Base-by-base conservation (phyloP, 2,888 invertebrate genomes). In the Nomada hirtipes region DNA sequence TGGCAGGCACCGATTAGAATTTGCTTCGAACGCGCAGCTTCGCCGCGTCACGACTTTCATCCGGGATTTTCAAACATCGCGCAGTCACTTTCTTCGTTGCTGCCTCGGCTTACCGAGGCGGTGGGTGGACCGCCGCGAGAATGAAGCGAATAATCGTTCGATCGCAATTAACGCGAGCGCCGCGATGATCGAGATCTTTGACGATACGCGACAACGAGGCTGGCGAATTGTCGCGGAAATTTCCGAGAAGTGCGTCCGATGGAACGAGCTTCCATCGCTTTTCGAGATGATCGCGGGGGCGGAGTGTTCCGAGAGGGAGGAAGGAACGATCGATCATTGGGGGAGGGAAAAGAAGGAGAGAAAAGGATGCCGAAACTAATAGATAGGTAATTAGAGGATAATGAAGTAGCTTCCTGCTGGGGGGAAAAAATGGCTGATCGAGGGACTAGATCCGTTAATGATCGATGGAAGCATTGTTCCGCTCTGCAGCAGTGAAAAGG, bases 401-500 rank as follows among this genome's bases (percentile, higher is more conserved):
- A 86, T 78, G 75, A 76, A 86, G 79, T 68, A 79, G 75, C 76
- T 60, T 76, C 61, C 73, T 23, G 64, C n/a, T 67, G 77, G 55
- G 36, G 26, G 65, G 36, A 82, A 82, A 82, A 79, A 78, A 71
- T 78, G 61, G 67, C 60, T 47, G 64, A 79, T 86, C 83, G 61
- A 9, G 60, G 50, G n/a, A 69, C 52, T 36, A 60, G 67, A 79
- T 77, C 78, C 84, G 69, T 68, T 84, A 82, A 82, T 81, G 81
- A 88, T 87, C 88, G 85, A 86, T 88, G 88, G 71, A 10, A 11
- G 65, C 83, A 80, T 87, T 86, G 85, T 86, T 80, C 75, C 44
- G 57, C 52, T 60, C 69, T 52, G 36, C 52, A 55, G 74, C 72
- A 82, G 79, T 82, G 85, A 67, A 81, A 88, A 82, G 81, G 63